Conservation (phyloP, 2,113 vertebrate genomes). For the Microtus oregoni region DNA sequence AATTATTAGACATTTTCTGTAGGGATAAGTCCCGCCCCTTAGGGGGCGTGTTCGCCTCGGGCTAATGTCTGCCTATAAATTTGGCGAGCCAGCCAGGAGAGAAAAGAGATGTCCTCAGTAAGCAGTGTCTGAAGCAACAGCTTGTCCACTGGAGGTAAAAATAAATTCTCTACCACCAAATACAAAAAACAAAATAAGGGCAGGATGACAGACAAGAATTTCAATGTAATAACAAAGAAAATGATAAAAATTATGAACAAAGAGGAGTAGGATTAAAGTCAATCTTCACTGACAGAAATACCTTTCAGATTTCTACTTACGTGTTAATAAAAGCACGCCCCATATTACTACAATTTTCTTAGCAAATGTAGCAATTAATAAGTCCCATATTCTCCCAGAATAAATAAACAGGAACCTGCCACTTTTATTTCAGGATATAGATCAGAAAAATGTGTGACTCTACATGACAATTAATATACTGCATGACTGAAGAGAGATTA, state of each 20-base stretch:
- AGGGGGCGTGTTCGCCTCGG: no score
- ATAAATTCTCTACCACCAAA: constrained; percentile 27
- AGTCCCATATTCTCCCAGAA: constrained; percentile 32
- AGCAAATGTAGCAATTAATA: constrained; percentile 66
- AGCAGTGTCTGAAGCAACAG: constrained; percentile 1
- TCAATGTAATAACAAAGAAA: neutral
- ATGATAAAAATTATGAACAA: neutral
- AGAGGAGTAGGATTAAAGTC: neutral
- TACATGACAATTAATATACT: neutral
- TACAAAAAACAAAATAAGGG: constrained; percentile 21
- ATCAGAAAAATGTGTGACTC: constrained; percentile 7
- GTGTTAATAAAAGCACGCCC: neutral
- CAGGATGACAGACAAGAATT: neutral
- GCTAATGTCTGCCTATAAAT: no score
- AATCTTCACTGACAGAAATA: neutral
- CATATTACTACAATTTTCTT: no score
- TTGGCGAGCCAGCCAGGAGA: constrained; percentile 24
- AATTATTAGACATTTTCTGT: constrained; percentile 50
- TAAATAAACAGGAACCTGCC: constrained; percentile 3
- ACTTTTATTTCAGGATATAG: constrained; percentile 26
- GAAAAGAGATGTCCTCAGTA: neutral
- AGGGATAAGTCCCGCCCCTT: no score
- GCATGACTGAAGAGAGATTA: neutral
- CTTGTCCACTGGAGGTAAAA: constrained; percentile 17
- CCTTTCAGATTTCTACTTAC: neutral